phyloP scores from a whole-genome alignment of 2,113 vertebrate genomes.

The Taurulus bubalis region DNA sequence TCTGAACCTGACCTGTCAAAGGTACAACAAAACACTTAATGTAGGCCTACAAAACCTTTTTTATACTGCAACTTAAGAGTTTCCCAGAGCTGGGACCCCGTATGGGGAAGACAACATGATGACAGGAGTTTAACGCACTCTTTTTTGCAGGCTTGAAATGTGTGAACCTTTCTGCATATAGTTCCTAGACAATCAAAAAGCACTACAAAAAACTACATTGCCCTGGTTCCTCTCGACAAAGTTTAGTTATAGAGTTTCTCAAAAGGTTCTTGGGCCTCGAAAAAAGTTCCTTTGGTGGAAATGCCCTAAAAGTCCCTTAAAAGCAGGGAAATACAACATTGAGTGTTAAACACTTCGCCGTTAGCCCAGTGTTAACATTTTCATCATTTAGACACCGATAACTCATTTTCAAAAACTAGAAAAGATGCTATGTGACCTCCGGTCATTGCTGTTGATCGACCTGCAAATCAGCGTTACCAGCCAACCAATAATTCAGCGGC shows the following conservation, averaged over 20 bases:
- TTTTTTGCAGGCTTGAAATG: background rate
- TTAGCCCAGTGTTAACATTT: conserved; percentile 9
- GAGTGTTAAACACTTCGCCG: background rate
- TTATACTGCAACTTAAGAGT: background rate
- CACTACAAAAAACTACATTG: background rate
- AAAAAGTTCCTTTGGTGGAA: background rate
- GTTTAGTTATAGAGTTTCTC: conserved; percentile 6
- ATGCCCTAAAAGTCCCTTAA: background rate
- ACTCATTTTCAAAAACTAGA: background rate
- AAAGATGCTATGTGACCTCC: background rate
- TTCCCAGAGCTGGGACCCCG: background rate
- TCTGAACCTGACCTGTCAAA: conserved; percentile 82
- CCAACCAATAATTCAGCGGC: background rate
- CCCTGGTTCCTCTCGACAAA: background rate
- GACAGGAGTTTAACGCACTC: background rate
- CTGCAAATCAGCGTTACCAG: background rate
- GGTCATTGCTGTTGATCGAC: background rate
- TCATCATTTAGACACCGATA: background rate
- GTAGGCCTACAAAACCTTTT: conserved; percentile 25
- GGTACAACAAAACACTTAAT: conserved; percentile 78
- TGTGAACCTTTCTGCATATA: background rate
- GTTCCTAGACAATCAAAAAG: background rate
- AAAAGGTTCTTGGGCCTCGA: background rate
- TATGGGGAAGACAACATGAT: background rate
- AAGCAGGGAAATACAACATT: background rate